Evolutionary conservation across 2,113 vertebrate genomes (phyloP).

Genomic region (Athene cunicularia): DNA sequence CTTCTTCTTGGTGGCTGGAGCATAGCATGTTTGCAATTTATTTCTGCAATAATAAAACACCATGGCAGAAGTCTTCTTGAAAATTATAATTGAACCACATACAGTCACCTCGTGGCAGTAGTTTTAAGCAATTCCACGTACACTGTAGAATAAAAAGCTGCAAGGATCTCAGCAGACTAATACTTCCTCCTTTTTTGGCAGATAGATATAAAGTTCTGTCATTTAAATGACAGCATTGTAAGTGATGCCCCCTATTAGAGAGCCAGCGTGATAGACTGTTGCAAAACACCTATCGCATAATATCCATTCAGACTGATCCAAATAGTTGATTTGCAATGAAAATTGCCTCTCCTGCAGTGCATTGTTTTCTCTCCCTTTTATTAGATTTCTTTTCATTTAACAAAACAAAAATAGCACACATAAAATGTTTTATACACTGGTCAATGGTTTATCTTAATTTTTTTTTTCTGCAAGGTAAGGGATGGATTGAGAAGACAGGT

Average conservation of each 20-base stretch:
- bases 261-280: background rate
- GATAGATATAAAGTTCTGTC: background rate
- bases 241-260: background rate
- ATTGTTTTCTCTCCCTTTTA: background rate
- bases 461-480: background rate
- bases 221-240: background rate
- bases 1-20: background rate
- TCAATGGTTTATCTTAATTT: background rate
- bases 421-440: background rate
- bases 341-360: background rate
- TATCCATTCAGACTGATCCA: background rate
- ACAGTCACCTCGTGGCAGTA: background rate
- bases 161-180: background rate
- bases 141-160: background rate
- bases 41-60: background rate
- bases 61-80: background rate
- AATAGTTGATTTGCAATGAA: background rate
- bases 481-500: background rate
- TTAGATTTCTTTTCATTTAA: constrained; percentile 4
- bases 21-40: background rate
- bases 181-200: background rate
- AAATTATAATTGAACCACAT: background rate
- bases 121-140: background rate
- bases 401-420: background rate
- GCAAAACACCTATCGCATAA: background rate